Evolutionary conservation across 2,113 vertebrate genomes (phyloP).

Genomic region (Ailuropoda melanoleuca): DNA sequence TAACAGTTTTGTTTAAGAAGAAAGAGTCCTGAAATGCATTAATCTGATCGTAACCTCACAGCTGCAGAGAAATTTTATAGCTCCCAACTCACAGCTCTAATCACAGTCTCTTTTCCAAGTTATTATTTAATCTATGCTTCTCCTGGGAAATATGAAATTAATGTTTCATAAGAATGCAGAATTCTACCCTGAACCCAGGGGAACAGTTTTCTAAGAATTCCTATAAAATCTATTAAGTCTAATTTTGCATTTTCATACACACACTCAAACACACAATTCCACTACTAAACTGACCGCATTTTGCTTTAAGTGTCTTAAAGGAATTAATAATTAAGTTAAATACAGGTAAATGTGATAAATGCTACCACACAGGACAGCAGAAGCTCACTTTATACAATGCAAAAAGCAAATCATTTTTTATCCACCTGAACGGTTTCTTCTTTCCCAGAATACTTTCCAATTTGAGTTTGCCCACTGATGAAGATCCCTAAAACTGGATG

Average conservation of each 20-base stretch:
- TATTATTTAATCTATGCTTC: constrained; percentile 27
- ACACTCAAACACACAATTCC: not conserved
- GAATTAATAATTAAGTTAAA: not conserved
- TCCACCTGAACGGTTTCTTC: constrained; percentile 96
- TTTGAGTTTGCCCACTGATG: constrained; percentile 95
- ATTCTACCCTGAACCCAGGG: not conserved
- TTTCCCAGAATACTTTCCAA: constrained; percentile 96
- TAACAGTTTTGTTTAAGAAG: constrained; percentile 11
- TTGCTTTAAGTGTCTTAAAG: not conserved
- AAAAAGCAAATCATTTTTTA: constrained; percentile 1
- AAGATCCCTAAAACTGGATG: constrained; percentile 95
- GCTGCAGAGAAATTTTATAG: constrained; percentile 1
- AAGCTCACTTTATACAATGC: not conserved
- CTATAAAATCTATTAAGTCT: not conserved
- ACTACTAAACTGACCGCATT: not conserved
- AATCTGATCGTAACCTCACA: constrained; percentile 26
- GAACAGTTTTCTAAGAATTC: constrained; percentile 42
- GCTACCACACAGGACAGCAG: not conserved
- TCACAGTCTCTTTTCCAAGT: not conserved
- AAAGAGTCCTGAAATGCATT: not conserved
- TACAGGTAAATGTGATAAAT: not conserved
- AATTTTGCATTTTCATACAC: constrained; percentile 34
- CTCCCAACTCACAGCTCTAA: not conserved
- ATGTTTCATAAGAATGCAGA: constrained; percentile 9
- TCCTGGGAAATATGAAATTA: constrained; percentile 34